Evolutionary conservation across 1,140 invertebrate genomes (phyloP).

Genomic region (Teleogryllus occipitalis): DNA sequence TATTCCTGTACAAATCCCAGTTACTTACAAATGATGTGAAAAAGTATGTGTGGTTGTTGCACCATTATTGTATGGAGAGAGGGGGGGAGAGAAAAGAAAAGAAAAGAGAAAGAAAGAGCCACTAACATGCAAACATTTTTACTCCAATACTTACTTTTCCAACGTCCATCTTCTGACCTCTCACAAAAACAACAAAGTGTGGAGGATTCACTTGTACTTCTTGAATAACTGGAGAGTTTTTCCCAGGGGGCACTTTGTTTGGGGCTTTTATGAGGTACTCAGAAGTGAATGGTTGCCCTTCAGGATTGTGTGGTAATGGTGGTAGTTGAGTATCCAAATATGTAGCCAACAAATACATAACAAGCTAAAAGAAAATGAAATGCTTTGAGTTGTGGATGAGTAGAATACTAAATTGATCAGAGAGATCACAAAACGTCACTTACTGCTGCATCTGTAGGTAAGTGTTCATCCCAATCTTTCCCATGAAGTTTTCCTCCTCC

Average conservation of each 20-base stretch:
- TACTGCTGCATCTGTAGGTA: conserved; percentile 72
- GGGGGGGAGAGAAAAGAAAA: conserved; percentile 9
- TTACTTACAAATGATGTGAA: too few relatives aligned
- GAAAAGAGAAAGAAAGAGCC: background rate
- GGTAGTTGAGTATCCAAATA: conserved; percentile 75
- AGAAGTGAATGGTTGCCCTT: conserved; percentile 65
- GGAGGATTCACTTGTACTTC: conserved; percentile 56
- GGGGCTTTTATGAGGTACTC: conserved; percentile 49
- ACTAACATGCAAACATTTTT: background rate
- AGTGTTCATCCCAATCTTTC: conserved; percentile 66
- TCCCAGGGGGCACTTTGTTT: conserved; percentile 42
- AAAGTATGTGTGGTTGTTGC: too few relatives aligned
- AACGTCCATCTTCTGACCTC: conserved; percentile 52
- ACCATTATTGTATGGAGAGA: background rate
- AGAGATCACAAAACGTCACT: conserved; percentile 30
- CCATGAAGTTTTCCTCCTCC: conserved; percentile 59
- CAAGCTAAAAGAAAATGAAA: conserved; percentile 46
- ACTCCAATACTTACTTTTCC: conserved; percentile 44
- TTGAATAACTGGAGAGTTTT: conserved; percentile 43
- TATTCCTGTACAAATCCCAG: too few relatives aligned
- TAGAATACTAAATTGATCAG: background rate
- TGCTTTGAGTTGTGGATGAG: too few relatives aligned
- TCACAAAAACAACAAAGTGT: conserved; percentile 59
- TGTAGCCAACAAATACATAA: conserved; percentile 73
- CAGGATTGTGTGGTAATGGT: conserved; percentile 61